Conservation (phyloP, 1,140 invertebrate genomes). For the Amyelois transitella region DNA sequence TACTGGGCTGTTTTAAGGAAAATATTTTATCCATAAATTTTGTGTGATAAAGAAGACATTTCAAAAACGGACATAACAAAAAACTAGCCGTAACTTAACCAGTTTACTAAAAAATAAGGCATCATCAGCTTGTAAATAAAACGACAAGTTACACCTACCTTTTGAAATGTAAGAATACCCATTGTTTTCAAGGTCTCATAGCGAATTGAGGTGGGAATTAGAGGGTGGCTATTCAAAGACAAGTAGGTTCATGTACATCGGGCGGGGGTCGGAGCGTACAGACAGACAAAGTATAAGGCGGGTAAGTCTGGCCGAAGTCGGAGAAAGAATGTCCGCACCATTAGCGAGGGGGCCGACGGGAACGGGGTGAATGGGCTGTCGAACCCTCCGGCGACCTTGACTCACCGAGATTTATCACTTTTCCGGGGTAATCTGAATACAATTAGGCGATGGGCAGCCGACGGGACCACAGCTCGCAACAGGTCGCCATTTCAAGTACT, state of each 20-base stretch:
- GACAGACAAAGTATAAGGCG: constrained; percentile 13
- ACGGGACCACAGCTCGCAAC: constrained; percentile 33
- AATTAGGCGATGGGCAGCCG: constrained; percentile 54
- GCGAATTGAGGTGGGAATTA: neutral
- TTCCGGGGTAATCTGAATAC: constrained; percentile 65
- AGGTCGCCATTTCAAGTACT: constrained; percentile 25
- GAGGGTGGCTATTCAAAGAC: neutral
- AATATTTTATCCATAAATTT: neutral
- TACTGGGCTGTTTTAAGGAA: neutral
- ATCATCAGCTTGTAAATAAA: too few species aligned
- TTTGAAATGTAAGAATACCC: neutral
- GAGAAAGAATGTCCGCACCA: constrained; percentile 59
- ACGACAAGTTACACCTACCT: too few species aligned
- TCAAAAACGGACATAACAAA: too few species aligned
- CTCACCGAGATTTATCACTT: constrained; percentile 65
- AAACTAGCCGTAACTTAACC: too few species aligned
- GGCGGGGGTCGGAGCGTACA: constrained; percentile 19
- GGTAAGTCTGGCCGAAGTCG: constrained; percentile 24
- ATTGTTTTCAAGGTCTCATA: neutral
- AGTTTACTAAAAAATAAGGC: too few species aligned
- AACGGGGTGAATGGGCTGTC: constrained; percentile 61
- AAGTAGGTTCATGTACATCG: constrained; percentile 19
- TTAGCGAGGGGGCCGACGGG: constrained; percentile 50
- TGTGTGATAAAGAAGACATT: neutral
- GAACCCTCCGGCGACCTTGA: constrained; percentile 67